phyloP scores from a whole-genome alignment of 2,797 vertebrate genomes.

The Dendrocincla tyrannina region DNA sequence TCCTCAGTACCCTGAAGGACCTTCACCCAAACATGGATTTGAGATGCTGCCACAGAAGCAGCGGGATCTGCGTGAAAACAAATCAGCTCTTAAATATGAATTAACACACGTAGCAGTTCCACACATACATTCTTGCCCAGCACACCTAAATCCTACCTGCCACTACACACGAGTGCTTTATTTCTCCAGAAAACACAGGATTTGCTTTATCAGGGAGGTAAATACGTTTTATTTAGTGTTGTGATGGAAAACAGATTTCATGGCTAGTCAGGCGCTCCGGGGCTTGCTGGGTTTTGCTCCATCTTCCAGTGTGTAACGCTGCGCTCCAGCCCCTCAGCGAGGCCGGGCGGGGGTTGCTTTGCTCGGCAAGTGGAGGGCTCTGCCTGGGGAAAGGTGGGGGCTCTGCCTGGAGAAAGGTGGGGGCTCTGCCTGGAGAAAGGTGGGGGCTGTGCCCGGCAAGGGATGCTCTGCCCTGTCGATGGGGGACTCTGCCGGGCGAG shows the following conservation, averaged over 20 bases:
- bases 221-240: not conserved
- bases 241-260: not conserved
- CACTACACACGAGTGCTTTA: accelerated
- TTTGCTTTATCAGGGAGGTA: not conserved
- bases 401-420: too few species aligned
- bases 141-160: not conserved
- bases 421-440: too few species aligned
- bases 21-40: not conserved
- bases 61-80: not conserved
- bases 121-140: not conserved
- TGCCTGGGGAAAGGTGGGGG: too few species aligned
- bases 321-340: not conserved
- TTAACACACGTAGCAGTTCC: not conserved
- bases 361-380: not conserved
- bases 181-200: not conserved
- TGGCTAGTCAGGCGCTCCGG: not conserved
- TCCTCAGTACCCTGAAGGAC: not conserved
- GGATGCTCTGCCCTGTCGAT: too few species aligned
- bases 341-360: not conserved
- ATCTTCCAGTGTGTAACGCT: not conserved
- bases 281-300: not conserved
- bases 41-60: not conserved
- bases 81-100: not conserved
- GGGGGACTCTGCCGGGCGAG: not conserved
- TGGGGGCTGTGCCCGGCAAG: not conserved